Evolutionary conservation across 2,113 vertebrate species (phyloP).

Genomic region (Ivindomyrus marchei): DNA sequence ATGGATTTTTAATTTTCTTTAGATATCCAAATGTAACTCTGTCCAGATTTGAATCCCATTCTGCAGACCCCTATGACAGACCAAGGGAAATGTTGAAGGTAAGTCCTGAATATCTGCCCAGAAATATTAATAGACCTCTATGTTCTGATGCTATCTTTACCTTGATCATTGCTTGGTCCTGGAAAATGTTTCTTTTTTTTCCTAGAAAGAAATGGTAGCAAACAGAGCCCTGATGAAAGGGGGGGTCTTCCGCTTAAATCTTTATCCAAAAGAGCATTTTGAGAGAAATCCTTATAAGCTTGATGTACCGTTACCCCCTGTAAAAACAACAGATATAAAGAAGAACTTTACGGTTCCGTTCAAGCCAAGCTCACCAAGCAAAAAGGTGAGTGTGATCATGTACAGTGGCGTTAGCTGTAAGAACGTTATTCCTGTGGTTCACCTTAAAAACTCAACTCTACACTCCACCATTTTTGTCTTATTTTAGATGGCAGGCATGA

Average conservation of each 20-base stretch:
- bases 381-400: slow-evolving; percentile 56
- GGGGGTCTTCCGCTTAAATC: slow-evolving; percentile 69
- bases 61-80: slow-evolving; percentile 63
- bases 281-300: slow-evolving; percentile 68
- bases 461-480: background rate
- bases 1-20: slow-evolving; percentile 30
- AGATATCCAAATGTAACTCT: slow-evolving; percentile 77
- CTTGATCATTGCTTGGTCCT: slow-evolving; percentile 6
- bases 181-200: slow-evolving; percentile 20
- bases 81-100: slow-evolving; percentile 63
- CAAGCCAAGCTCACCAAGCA: slow-evolving; percentile 75
- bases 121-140: background rate
- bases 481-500: slow-evolving; percentile 68
- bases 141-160: background rate
- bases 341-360: slow-evolving; percentile 51
- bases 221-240: slow-evolving; percentile 64
- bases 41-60: slow-evolving; percentile 58
- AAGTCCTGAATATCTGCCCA: slow-evolving; percentile 19
- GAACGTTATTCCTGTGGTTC: background rate
- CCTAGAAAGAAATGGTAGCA: slow-evolving; percentile 56
- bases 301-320: slow-evolving; percentile 58
- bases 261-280: slow-evolving; percentile 74
- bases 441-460: background rate
- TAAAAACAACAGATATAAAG: slow-evolving; percentile 44
- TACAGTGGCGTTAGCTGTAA: background rate